A percentile compares a stretch with the other conserved stretches of the same genome.
Evolutionary conservation across 2,113 vertebrate genomes (phyloP).

Genomic region (Kryptolebias marmoratus): DNA sequence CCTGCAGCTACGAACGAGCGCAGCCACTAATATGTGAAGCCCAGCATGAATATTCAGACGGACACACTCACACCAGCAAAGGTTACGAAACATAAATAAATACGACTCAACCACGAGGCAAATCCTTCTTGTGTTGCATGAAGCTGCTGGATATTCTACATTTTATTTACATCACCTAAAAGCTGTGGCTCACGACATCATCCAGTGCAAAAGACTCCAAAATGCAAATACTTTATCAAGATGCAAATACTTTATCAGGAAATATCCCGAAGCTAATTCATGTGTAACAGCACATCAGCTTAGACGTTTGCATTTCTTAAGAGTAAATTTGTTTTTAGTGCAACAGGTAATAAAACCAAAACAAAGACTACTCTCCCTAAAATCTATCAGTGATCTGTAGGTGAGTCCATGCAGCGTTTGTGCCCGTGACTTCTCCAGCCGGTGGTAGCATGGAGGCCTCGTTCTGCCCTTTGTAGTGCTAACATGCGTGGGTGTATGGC

Average conservation of each 20-base stretch:
- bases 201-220: neutral
- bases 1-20: slow-evolving; percentile 25
- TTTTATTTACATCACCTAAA: slow-evolving; percentile 1
- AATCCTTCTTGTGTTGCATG: slow-evolving; percentile 2
- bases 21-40: slow-evolving; percentile 12
- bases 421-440: neutral
- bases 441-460: slow-evolving; percentile 9
- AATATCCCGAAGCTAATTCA: too few relatives aligned
- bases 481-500: slow-evolving; percentile 15
- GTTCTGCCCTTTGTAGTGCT: slow-evolving; percentile 24
- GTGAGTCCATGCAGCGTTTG: neutral
- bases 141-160: neutral
- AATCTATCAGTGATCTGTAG: neutral
- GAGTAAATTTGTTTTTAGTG: neutral
- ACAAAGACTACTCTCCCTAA: neutral
- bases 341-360: neutral
- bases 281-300: too few relatives aligned
- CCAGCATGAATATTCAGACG: slow-evolving; percentile 26
- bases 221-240: neutral
- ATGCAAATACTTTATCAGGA: too few relatives aligned
- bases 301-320: neutral
- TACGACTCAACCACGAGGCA: slow-evolving; percentile 3
- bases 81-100: slow-evolving; percentile 36
- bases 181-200: slow-evolving; percentile 6
- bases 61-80: neutral